These are phyloP conservation scores for Xiphophorus birchmanni DNA, from an alignment of 2,797 vertebrate genomes.

Conservation along the genomic window DNA sequence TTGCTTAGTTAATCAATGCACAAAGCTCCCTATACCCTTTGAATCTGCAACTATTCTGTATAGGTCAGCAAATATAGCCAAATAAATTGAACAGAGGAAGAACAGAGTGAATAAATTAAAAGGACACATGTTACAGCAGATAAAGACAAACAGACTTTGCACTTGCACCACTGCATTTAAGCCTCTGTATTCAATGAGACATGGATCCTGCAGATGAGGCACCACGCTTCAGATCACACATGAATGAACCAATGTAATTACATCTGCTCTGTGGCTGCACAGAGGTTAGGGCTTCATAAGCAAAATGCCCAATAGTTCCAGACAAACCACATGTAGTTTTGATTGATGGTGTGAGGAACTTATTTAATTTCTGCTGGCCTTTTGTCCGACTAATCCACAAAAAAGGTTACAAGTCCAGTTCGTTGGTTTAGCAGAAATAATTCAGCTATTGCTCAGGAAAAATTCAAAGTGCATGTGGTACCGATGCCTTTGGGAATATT, in stretches of 20 bases:
- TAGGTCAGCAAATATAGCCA: conserved; percentile 41
- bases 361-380: conserved; percentile 21
- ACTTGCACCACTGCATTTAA: conserved; percentile 37
- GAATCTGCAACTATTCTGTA: conserved; percentile 45
- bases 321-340: conserved; percentile 34
- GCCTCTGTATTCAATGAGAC: conserved; percentile 39
- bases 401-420: conserved; percentile 21
- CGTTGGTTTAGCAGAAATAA: conserved; percentile 8
- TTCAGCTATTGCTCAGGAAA: conserved; percentile 6
- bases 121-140: conserved; percentile 40
- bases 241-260: conserved; percentile 54
- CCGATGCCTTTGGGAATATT: neutral
- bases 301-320: conserved; percentile 27
- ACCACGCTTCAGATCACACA: conserved; percentile 39
- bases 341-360: conserved; percentile 40
- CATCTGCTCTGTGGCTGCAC: conserved; percentile 13
- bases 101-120: conserved; percentile 34
- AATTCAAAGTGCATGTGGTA: neutral
- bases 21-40: conserved; percentile 12
- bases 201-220: conserved; percentile 44
- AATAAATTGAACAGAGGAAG: conserved; percentile 46
- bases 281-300: conserved; percentile 31
- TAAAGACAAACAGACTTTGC: conserved; percentile 57
- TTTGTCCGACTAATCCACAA: conserved; percentile 24
- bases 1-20: conserved; percentile 32